These are phyloP conservation scores for Sebastolobus altivelis DNA, from an alignment of 2,797 vertebrate species.

Conservation along the genomic window DNA sequence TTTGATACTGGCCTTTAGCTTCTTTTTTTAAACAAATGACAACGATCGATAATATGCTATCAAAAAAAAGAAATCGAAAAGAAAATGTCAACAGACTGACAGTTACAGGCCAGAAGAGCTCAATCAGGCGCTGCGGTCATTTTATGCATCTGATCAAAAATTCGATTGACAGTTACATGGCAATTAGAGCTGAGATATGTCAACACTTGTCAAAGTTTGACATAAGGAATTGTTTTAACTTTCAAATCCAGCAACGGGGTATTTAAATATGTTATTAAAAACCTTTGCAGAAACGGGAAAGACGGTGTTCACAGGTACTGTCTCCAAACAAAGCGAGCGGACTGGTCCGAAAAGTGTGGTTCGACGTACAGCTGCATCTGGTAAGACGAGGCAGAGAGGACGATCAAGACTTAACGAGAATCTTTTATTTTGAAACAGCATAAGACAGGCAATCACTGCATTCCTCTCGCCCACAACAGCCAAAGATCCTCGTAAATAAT, in stretches of 20 bases:
- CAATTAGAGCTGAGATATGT: neutral
- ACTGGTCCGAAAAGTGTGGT: neutral
- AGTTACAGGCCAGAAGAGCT: too few relatives aligned
- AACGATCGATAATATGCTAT: neutral
- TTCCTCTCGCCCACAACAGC: neutral
- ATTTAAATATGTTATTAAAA: neutral
- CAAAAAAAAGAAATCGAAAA: neutral
- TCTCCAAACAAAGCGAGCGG: neutral
- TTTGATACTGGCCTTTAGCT: neutral
- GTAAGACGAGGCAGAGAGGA: neutral
- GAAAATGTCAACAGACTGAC: too few relatives aligned
- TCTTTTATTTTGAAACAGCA: neutral
- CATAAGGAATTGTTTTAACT: neutral
- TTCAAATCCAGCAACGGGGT: neutral
- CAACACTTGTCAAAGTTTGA: neutral
- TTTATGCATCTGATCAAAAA: too few relatives aligned
- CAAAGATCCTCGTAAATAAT: neutral
- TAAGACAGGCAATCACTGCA: neutral
- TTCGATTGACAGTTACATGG: neutral
- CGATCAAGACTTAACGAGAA: neutral
- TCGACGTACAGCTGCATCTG: neutral
- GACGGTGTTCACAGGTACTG: neutral
- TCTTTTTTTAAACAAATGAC: neutral
- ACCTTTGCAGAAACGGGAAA: neutral
- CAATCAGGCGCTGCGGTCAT: too few relatives aligned